Conservation (phyloP, 2,797 vertebrate genomes). For the Chelon labrosus region DNA sequence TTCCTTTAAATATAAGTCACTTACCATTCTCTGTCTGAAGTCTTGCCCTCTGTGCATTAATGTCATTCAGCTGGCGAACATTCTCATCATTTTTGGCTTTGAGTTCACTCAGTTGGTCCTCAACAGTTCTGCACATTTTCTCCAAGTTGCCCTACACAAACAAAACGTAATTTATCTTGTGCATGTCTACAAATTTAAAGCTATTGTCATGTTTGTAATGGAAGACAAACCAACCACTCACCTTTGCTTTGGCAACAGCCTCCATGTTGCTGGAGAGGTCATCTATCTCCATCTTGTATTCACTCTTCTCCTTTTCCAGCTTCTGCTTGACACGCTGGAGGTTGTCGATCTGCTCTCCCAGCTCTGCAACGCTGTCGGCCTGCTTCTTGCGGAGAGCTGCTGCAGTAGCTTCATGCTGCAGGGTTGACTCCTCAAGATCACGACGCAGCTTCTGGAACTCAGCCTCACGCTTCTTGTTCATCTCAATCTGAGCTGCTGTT, state of each 20-base stretch:
- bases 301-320: conserved; percentile 10
- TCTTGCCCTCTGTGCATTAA: conserved; percentile 84
- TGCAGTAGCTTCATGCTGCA: conserved; percentile 56
- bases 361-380: conserved; percentile 13
- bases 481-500: conserved; percentile 54
- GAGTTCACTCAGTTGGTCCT: conserved; percentile 88
- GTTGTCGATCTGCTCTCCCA: conserved; percentile 64
- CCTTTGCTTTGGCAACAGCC: conserved; percentile 49
- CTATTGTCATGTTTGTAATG: too few species aligned
- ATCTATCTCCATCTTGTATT: conserved; percentile 22
- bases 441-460: conserved; percentile 89
- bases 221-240: not conserved
- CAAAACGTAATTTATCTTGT: not conserved
- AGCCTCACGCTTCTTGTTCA: conserved; percentile 89
- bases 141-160: conserved; percentile 87
- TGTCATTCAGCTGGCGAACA: conserved; percentile 86
- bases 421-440: too few species aligned
- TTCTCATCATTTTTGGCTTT: conserved; percentile 89
- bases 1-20: too few species aligned
- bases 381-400: conserved; percentile 6
- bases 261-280: conserved; percentile 70
- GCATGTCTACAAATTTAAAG: not conserved
- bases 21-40: too few species aligned
- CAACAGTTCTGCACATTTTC: conserved; percentile 88
- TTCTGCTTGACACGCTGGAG: conserved; percentile 64